Base-by-base conservation (phyloP, 2,888 invertebrate species). In the Megalurothrips usitatus region DNA sequence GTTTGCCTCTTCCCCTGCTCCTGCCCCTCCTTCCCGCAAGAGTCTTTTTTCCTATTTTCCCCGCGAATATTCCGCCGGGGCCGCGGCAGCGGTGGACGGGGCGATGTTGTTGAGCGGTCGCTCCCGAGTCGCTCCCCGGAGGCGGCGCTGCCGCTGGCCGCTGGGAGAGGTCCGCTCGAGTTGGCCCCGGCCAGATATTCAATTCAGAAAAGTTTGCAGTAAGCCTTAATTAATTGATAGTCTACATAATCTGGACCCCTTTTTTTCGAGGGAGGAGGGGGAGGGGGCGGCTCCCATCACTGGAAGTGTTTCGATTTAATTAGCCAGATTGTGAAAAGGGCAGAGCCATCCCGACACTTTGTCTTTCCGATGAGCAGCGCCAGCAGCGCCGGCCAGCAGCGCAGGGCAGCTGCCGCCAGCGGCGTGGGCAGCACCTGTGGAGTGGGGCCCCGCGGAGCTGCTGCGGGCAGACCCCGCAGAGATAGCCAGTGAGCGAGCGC, bases 241-340 rank as follows among this genome's bases (percentile, higher is more conserved):
- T 26, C 68, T 26, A 75, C 68, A 23, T 26, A 75, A 75, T 75
- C 68, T 75, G 68, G 34, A 43, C 34, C 34, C 34, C 34, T 43
- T 43, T 43, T 43, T 43, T 43, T 43, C 34, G 34, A 43, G 34
- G 34, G 34, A 10, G 58, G 58, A 75, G 26, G 68, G 68, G 6
- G 34, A 6, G 34, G 6, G 34, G 34, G 2, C 34, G 52, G 19
- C 52, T 58, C 0, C 68, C 68, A 26, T 26, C 26, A 75, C 68
- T 75, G 58, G 58, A 58, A 58, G 58, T 75, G 68, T 75, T 75
- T 75, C 68, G 68, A 75, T 75, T 75, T 75, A 75, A 75, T 75
- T 75, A 75, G 68, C 68, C 23, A 23, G 68, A 75, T 75, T 75
- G 68, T 58, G 58, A 58, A 19, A 58, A 43, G 58, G 52, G 23